These are phyloP conservation scores for Heliangelus exortis DNA, from an alignment of 2,797 vertebrate species.

Conservation along the genomic window DNA sequence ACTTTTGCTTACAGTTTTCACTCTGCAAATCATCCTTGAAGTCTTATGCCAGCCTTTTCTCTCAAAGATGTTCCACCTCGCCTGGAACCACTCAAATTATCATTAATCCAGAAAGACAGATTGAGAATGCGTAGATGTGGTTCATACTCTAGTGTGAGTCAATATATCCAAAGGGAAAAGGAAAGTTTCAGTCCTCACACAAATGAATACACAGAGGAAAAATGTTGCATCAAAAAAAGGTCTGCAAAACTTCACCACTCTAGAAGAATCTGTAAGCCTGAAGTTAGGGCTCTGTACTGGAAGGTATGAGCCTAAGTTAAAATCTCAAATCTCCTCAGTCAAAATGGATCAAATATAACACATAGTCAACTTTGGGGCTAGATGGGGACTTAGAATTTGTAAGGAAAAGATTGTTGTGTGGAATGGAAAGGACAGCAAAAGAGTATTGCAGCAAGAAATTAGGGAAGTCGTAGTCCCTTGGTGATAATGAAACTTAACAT, in stretches of 20 bases:
- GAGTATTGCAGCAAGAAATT: not conserved
- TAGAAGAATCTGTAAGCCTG: not conserved
- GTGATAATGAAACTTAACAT: not conserved
- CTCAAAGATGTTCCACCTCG: not conserved
- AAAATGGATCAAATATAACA: not conserved
- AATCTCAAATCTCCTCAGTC: not conserved
- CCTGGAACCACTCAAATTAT: not conserved
- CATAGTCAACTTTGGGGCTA: not conserved
- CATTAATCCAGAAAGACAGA: not conserved
- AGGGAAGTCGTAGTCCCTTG: not conserved
- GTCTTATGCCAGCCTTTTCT: not conserved
- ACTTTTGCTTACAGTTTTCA: not conserved
- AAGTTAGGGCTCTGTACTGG: not conserved
- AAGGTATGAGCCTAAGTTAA: not conserved
- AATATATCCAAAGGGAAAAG: not conserved
- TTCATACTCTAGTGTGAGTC: not conserved
- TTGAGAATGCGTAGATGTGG: not conserved
- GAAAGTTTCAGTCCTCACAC: not conserved
- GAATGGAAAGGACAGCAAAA: not conserved
- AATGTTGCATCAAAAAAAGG: not conserved
- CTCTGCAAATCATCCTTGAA: not conserved
- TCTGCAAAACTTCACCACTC: not conserved
- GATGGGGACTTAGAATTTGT: not conserved
- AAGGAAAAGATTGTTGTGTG: not conserved
- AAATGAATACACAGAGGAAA: not conserved